These are phyloP conservation scores for Cyclopterus lumpus DNA, from an alignment of 2,797 vertebrate genomes.

Conservation along the genomic window DNA sequence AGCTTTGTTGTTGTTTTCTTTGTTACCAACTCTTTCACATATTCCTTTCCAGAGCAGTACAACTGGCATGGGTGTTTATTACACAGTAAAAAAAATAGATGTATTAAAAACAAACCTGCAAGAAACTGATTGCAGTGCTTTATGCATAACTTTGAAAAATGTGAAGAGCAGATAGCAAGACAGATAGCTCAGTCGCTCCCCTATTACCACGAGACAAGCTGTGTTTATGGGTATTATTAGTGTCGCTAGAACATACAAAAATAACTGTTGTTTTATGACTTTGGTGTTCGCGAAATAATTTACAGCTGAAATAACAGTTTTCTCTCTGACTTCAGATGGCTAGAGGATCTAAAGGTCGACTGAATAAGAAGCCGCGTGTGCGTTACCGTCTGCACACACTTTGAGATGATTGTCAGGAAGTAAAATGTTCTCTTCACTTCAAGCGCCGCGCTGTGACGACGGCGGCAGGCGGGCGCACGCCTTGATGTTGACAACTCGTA, in stretches of 20 bases:
- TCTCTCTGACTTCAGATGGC: not conserved
- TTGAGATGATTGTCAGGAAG: conserved; percentile 6
- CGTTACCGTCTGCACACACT: not conserved
- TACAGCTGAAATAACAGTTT: not conserved
- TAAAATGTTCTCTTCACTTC: conserved; percentile 33
- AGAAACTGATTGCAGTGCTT: conserved; percentile 14
- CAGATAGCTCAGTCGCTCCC: conserved; percentile 8
- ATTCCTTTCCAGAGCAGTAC: conserved; percentile 20
- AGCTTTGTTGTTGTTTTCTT: not conserved
- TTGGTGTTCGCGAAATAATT: conserved; percentile 16
- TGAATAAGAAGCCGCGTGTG: not conserved
- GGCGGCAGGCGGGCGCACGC: not conserved
- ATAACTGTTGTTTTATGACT: conserved; percentile 24
- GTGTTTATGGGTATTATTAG: conserved; percentile 31
- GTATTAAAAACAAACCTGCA: not conserved
- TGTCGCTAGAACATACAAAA: not conserved
- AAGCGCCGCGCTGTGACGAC: conserved; percentile 9
- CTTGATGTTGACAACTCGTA: conserved; percentile 45
- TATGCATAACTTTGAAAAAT: conserved; percentile 31
- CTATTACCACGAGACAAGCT: conserved; percentile 30
- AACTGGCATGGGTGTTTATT: conserved; percentile 7
- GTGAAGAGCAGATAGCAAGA: conserved; percentile 17
- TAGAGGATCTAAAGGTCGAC: not conserved
- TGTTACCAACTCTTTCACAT: conserved; percentile 11
- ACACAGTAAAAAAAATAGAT: too few species aligned